Evolutionary conservation across 2,113 vertebrate genomes (phyloP).

Genomic region (Lonchura striata): DNA sequence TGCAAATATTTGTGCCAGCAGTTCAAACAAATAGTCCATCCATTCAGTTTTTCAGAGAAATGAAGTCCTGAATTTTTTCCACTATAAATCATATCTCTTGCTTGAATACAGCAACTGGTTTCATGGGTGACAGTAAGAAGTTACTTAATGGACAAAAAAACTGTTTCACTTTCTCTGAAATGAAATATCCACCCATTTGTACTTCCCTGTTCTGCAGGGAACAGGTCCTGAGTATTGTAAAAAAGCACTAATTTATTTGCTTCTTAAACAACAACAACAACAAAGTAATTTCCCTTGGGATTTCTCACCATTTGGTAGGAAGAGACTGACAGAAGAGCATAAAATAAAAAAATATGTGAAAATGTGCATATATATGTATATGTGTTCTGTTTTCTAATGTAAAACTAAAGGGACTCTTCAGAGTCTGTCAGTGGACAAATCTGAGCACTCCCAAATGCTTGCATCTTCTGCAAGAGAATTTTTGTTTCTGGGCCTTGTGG

Average conservation of each 20-base stretch:
- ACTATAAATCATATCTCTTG: neutral
- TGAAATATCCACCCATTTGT: neutral
- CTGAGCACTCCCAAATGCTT: neutral
- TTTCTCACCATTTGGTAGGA: neutral
- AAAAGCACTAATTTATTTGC: neutral
- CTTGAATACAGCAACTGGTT: neutral
- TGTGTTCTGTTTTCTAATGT: neutral
- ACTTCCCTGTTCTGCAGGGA: neutral
- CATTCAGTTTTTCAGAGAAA: neutral
- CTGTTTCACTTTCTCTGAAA: neutral
- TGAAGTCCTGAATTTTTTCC: neutral
- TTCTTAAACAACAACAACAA: neutral
- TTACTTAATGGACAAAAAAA: neutral
- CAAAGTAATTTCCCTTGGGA: neutral
- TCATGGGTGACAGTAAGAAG: neutral
- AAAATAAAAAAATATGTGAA: neutral
- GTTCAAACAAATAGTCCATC: accelerated
- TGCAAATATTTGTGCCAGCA: neutral
- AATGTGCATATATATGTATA: neutral
- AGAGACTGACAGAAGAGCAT: neutral
- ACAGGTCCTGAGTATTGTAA: neutral
- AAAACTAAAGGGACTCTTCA: neutral
- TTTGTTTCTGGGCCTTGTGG: neutral
- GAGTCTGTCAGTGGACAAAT: neutral
- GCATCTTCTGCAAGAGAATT: neutral